Percentiles rank a stretch among this genome's conserved stretches.
Evolutionary conservation across 2,888 invertebrate genomes (phyloP).

Genomic region (Ennomos erosarius): DNA sequence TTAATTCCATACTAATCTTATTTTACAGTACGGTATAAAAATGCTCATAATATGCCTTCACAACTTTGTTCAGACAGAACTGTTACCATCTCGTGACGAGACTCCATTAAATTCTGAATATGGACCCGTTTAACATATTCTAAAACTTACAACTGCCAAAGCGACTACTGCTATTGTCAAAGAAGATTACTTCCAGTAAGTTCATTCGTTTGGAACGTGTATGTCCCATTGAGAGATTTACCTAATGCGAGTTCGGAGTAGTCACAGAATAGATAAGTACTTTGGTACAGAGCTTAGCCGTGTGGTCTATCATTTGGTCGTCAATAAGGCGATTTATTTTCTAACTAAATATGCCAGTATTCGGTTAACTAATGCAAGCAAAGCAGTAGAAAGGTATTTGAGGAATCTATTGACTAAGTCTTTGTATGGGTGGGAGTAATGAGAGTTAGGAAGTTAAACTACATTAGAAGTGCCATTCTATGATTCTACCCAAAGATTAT

Average conservation of each 20-base stretch:
- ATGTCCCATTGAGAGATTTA: constrained; percentile 64
- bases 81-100: too few species aligned
- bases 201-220: constrained; percentile 64
- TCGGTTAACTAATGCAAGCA: constrained; percentile 38
- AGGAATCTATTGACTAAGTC: constrained; percentile 2
- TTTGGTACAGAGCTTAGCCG: constrained; percentile 41
- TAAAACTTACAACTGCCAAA: constrained; percentile 11
- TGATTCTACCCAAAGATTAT: too few species aligned
- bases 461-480: too few species aligned
- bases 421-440: neutral
- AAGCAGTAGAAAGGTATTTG: constrained; percentile 20
- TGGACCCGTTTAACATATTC: constrained; percentile 1
- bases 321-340: constrained; percentile 68
- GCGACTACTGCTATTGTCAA: constrained; percentile 29
- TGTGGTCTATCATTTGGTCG: constrained; percentile 61
- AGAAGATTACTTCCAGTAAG: constrained; percentile 9
- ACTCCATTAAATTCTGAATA: too few species aligned
- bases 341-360: constrained; percentile 43
- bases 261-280: too few species aligned
- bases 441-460: neutral
- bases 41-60: neutral
- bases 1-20: too few species aligned
- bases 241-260: constrained; percentile 65
- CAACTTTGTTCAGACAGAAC: neutral
- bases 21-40: too few species aligned